These are phyloP conservation scores for Prionchulus punctatus DNA, from an alignment of 2,888 invertebrate species.

Conservation along the genomic window DNA sequence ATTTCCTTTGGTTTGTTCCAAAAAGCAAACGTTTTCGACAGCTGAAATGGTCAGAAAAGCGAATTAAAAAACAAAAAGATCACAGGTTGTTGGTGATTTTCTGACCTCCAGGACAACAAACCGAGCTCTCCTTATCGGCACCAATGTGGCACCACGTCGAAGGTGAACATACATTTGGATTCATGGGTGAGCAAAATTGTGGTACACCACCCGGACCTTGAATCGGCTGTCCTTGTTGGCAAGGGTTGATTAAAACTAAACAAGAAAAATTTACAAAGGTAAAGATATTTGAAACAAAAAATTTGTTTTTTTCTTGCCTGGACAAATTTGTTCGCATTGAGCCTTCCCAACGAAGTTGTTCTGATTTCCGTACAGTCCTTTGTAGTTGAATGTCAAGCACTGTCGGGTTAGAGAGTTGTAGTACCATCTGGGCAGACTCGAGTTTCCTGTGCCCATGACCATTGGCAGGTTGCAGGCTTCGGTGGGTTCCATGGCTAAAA, in stretches of 20 bases:
- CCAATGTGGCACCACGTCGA: constrained; percentile 14
- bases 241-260: not conserved
- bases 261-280: not conserved
- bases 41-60: not conserved
- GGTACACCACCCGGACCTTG: not conserved
- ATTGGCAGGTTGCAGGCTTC: constrained; percentile 1
- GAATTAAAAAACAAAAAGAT: not conserved
- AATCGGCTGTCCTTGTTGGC: constrained; percentile 7
- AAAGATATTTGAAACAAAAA: too few species aligned
- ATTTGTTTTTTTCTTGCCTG: not conserved
- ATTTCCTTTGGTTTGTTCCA: constrained; percentile 3
- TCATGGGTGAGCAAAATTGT: constrained; percentile 1
- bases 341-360: constrained; percentile 22
- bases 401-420: not conserved
- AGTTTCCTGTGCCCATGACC: not conserved
- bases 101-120: constrained; percentile 29
- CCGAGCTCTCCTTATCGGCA: constrained; percentile 21
- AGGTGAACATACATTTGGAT: not conserved
- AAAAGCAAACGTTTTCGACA: too few species aligned
- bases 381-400: constrained; percentile 8
- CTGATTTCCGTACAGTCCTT: constrained; percentile 11
- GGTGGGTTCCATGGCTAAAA: not conserved
- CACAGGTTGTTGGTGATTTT: not conserved
- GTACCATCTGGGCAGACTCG: not conserved
- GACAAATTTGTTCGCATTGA: constrained; percentile 15